Evolutionary conservation across 2,888 invertebrate genomes (phyloP), one percentile per base, ranked within the genome.

Genomic region (Lamellibrachia satsuma): DNA sequence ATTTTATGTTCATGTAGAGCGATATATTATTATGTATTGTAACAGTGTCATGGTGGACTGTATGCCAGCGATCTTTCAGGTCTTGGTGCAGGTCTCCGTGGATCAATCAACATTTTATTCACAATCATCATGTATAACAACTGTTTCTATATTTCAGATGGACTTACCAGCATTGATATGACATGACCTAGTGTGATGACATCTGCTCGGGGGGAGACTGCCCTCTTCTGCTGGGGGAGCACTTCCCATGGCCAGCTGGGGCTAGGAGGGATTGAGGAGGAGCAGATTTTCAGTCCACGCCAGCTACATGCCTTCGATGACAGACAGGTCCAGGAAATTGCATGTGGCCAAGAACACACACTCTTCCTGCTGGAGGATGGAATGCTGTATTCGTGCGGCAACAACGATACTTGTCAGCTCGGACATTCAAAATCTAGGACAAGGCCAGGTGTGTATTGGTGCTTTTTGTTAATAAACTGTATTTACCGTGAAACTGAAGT

Each of bases 401-500:
- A 97, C 96, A 99, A 99, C 97, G 98, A 99, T 95, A 97, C 97
- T 95, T 98, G 98, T 0, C 99, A 99, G 96, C 97, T 99, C 92
- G 99, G 99, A 7, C 98, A 98, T 90, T 93, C 95, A 7, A 95
- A 94, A 55, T 92, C 94, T n/a, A 93, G 95, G 22, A 96, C 95
- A 90, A 95, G 95, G 93, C 95, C 96, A 93, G 96, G 96, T 96
- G n/a, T 90, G 90, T 9, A 9, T 11, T 60, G 11, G 60, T 11
- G 15, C 4, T 60, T 11, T 60, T 60, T 60, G 22, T 15, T 15
- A 60, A 60, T 60, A 60, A 15, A 15, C 4, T 15, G 0, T 39
- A 39, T 39, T 39, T 39, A 39, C 39, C 39, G 1, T 39, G 39
- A 39, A 39, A 39, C 39, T 39, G 39, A 39, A 39, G 39, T 39